Conservation (phyloP, 2,888 invertebrate genomes). For the Diarsia rubi region DNA sequence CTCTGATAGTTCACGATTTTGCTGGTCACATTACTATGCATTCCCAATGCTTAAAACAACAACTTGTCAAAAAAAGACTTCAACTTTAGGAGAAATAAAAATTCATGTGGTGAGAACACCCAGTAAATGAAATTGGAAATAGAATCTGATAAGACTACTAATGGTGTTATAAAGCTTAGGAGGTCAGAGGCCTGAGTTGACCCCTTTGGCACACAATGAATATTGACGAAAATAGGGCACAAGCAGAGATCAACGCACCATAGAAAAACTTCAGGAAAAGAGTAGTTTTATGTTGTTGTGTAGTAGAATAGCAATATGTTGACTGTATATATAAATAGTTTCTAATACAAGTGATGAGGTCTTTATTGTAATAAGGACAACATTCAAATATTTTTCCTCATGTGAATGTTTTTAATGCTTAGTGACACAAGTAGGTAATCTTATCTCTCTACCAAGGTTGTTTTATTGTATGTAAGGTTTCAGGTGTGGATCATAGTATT, state of each 20-base stretch:
- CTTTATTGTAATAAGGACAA: constrained; percentile 4
- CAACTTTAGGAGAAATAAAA: too few species aligned
- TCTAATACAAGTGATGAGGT: background rate
- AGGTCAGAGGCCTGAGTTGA: background rate
- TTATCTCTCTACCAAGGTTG: constrained; percentile 73
- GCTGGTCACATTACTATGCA: background rate
- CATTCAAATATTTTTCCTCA: constrained; percentile 45
- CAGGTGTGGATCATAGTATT: constrained; percentile 35
- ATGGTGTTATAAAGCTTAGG: background rate
- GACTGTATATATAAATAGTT: constrained; percentile 11
- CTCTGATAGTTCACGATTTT: background rate
- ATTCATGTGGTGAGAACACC: background rate
- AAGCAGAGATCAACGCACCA: background rate
- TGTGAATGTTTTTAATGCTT: constrained; percentile 39
- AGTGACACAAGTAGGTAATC: constrained; percentile 57
- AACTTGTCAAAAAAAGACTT: background rate
- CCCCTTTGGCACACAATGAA: background rate
- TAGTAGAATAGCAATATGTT: background rate
- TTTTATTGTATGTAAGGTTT: constrained; percentile 64
- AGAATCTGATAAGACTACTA: background rate
- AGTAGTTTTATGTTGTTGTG: background rate
- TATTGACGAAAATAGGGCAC: background rate
- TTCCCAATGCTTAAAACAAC: background rate
- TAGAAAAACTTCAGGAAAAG: background rate
- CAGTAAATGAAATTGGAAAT: background rate